Percentiles rank a stretch among this genome's conserved stretches.
Evolutionary conservation across 2,888 invertebrate species (phyloP).

Genomic region (Drosophila mercatorum): DNA sequence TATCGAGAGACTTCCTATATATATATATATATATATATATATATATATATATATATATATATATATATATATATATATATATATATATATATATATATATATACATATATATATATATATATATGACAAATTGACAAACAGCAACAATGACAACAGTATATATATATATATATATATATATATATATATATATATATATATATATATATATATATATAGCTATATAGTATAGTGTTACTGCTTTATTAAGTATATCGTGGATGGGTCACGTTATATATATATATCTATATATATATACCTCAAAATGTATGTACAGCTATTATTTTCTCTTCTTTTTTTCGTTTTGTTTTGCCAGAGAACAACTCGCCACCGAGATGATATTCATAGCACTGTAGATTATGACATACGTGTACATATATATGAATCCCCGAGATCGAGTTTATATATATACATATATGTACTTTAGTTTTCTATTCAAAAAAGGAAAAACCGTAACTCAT

Average conservation of each 20-base stretch:
- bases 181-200: slow-evolving; percentile 3
- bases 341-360: slow-evolving; percentile 66
- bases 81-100: too few relatives aligned
- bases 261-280: slow-evolving; percentile 58
- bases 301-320: slow-evolving; percentile 74
- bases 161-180: slow-evolving; percentile 14
- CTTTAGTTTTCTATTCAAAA: slow-evolving; percentile 50
- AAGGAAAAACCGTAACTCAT: slow-evolving; percentile 29
- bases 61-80: background rate
- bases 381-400: slow-evolving; percentile 65
- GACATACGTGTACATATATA: slow-evolving; percentile 18
- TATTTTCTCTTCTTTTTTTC: slow-evolving; percentile 40
- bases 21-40: too few relatives aligned
- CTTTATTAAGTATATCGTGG: slow-evolving; percentile 32
- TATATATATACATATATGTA: slow-evolving; percentile 19
- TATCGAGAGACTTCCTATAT: slow-evolving; percentile 47
- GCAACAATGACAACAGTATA: slow-evolving; percentile 3
- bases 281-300: slow-evolving; percentile 22
- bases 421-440: slow-evolving; percentile 3
- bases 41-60: background rate
- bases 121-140: slow-evolving; percentile 27
- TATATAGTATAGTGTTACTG: slow-evolving; percentile 30
- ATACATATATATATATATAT: too few relatives aligned
- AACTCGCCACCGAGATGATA: slow-evolving; percentile 79
- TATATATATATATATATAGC: slow-evolving; percentile 6